phyloP scores from a whole-genome alignment of 2,113 vertebrate species.

The Leucosticte australis region DNA sequence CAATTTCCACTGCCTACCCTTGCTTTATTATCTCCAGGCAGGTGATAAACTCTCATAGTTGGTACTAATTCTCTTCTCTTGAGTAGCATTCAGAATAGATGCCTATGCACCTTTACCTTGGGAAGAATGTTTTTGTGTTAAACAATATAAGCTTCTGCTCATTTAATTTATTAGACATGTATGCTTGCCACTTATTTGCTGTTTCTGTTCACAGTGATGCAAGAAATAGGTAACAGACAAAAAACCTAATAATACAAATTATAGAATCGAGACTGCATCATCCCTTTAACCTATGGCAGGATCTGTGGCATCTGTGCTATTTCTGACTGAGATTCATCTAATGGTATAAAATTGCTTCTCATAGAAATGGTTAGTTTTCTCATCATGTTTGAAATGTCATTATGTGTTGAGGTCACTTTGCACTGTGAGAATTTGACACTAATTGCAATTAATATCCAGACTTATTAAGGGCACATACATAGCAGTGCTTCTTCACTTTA shows the following conservation, averaged over 20 bases:
- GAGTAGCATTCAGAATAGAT: background rate
- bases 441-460: constrained; percentile 6
- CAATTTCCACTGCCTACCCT: background rate
- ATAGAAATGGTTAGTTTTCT: constrained; percentile 13
- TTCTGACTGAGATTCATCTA: background rate
- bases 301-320: background rate
- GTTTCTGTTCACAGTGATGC: background rate
- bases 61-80: background rate
- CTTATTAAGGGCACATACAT: background rate
- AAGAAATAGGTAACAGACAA: background rate
- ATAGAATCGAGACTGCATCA: background rate
- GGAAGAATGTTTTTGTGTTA: background rate
- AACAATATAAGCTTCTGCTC: background rate
- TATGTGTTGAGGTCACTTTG: constrained; percentile 12
- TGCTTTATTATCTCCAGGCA: background rate
- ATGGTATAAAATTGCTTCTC: background rate
- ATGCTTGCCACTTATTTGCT: background rate
- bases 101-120: background rate
- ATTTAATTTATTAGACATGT: background rate
- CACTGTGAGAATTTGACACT: background rate
- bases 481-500: background rate
- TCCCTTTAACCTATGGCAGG: background rate
- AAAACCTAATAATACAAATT: background rate
- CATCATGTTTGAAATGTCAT: background rate
- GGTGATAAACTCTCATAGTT: background rate